Evolutionary conservation across 2,888 invertebrate species (phyloP).

Genomic region (Matsumyia berberina): DNA sequence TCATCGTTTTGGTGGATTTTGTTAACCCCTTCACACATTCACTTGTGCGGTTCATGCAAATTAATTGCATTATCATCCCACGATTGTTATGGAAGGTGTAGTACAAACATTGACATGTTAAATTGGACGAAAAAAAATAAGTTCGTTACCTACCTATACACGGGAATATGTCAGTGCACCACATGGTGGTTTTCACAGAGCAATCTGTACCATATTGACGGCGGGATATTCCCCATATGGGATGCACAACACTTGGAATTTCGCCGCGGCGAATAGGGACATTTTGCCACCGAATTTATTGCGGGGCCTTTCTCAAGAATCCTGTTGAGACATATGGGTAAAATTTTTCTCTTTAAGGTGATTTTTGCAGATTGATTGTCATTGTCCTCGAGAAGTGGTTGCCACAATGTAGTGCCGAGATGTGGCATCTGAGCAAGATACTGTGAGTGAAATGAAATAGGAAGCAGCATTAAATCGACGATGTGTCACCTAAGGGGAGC

Average conservation of each 20-base stretch:
- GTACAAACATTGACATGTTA: conserved; percentile 27
- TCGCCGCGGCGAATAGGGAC: conserved; percentile 31
- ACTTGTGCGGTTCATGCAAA: conserved; percentile 53
- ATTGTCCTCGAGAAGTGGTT: background rate
- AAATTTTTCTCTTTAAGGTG: background rate
- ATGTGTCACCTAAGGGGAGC: too few species aligned
- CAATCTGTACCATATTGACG: conserved; percentile 23
- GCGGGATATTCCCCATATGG: conserved; percentile 62
- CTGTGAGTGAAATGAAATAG: too few species aligned
- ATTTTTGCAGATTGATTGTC: background rate
- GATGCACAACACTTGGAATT: conserved; percentile 38
- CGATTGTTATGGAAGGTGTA: conserved; percentile 46
- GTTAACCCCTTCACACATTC: conserved; percentile 54
- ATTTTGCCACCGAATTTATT: conserved; percentile 33
- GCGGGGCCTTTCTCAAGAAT: conserved; percentile 30
- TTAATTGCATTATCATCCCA: conserved; percentile 72
- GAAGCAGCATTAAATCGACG: too few species aligned
- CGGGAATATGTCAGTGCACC: conserved; percentile 15
- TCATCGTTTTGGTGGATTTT: background rate
- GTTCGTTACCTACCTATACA: background rate
- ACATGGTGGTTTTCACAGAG: conserved; percentile 71
- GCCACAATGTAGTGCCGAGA: background rate
- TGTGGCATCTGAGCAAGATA: background rate
- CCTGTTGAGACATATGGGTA: background rate
- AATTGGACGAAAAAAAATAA: conserved; percentile 23